Conservation (phyloP, 2,888 invertebrate species). For the Melanostoma scalare region DNA sequence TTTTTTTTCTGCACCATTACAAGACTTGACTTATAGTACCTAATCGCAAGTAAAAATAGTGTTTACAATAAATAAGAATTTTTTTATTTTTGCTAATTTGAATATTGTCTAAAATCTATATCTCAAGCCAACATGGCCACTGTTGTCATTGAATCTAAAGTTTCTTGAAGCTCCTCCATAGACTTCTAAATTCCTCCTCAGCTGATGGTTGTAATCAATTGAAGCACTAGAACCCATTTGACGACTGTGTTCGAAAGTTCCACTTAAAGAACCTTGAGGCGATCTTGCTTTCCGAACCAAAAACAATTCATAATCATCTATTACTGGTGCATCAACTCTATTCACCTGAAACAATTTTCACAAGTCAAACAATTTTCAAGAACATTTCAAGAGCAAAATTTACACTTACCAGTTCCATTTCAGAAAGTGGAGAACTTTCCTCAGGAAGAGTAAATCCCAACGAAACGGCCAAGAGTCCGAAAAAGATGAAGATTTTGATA, state of each 20-base stretch:
- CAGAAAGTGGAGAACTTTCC: background rate
- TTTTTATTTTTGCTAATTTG: too few relatives aligned
- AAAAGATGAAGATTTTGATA: slow-evolving; percentile 22
- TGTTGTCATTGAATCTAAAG: slow-evolving; percentile 11
- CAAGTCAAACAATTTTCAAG: too few relatives aligned
- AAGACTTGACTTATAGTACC: too few relatives aligned
- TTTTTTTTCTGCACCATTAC: too few relatives aligned
- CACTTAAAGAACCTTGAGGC: background rate
- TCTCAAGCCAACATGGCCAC: background rate
- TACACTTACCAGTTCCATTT: background rate
- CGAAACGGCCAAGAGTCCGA: slow-evolving; percentile 27
- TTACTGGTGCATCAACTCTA: background rate
- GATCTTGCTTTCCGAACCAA: background rate
- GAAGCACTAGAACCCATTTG: too few relatives aligned
- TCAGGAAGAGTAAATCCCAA: slow-evolving; percentile 25
- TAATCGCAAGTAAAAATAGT: too few relatives aligned
- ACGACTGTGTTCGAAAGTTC: too few relatives aligned
- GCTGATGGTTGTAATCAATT: background rate
- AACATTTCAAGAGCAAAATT: background rate
- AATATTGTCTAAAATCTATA: background rate
- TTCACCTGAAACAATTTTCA: background rate
- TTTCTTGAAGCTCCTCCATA: slow-evolving; percentile 8
- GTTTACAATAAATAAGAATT: too few relatives aligned
- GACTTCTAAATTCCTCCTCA: slow-evolving; percentile 1
- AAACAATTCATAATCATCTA: background rate